These are phyloP conservation scores for Zosterops pallidus DNA, from an alignment of 2,113 vertebrate genomes.

Conservation along the genomic window DNA sequence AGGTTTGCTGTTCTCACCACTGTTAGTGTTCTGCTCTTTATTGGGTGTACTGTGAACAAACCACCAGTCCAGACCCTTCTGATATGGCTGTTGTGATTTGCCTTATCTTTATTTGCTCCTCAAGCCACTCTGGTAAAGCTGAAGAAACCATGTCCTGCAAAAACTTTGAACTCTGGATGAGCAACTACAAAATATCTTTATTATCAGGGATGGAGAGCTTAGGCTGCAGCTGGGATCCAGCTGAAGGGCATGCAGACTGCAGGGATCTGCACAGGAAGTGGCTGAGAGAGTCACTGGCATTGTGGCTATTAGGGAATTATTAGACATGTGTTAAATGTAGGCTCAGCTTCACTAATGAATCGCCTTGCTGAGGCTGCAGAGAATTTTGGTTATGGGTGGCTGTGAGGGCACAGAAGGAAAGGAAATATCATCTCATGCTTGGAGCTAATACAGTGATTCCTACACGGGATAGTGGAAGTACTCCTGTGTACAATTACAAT, in stretches of 20 bases:
- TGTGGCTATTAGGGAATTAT: constrained; percentile 42
- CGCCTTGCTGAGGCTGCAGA: neutral
- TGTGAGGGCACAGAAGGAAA: neutral
- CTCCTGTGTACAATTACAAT: neutral
- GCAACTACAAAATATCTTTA: constrained; percentile 38
- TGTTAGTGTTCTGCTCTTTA: constrained; percentile 50
- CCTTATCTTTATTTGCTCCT: constrained; percentile 69
- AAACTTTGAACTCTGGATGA: constrained; percentile 67
- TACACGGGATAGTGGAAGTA: neutral
- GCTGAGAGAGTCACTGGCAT: neutral
- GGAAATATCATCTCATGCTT: neutral
- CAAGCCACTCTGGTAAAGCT: constrained; percentile 44
- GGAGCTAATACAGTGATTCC: neutral
- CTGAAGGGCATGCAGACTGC: neutral
- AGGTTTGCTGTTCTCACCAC: constrained; percentile 56
- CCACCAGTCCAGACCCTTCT: constrained; percentile 52
- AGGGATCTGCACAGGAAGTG: constrained; percentile 45
- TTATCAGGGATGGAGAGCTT: neutral
- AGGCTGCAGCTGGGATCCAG: constrained; percentile 25
- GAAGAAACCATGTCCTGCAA: constrained; percentile 49
- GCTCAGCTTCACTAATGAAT: constrained; percentile 15
- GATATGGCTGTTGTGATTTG: constrained; percentile 29
- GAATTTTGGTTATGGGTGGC: neutral
- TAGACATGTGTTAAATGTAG: constrained; percentile 29
- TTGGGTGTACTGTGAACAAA: constrained; percentile 39